phyloP scores from a whole-genome alignment of 2,888 invertebrate species.

The Eristalis arbustorum region DNA sequence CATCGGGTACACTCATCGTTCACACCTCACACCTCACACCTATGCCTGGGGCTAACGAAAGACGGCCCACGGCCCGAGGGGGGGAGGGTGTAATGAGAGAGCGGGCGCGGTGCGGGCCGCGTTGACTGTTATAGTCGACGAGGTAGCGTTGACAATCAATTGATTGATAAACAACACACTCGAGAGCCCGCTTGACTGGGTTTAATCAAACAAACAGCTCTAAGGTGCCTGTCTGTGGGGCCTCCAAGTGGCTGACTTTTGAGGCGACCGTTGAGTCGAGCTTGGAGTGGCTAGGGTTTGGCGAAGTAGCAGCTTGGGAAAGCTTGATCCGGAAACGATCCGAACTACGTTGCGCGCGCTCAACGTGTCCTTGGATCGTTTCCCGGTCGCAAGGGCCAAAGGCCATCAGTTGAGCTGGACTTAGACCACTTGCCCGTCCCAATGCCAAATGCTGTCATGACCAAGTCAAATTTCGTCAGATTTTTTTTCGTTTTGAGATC shows the following conservation, averaged over 20 bases:
- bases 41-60: not conserved
- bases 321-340: no score
- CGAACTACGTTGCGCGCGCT: no score
- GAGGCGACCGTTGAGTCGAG: no score
- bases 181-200: slow-evolving; percentile 33
- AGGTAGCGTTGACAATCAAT: slow-evolving; percentile 67
- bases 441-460: no score
- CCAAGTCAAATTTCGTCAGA: no score
- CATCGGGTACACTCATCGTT: slow-evolving; percentile 51
- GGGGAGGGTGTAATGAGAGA: slow-evolving; percentile 26
- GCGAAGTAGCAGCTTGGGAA: no score
- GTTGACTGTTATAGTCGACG: slow-evolving; percentile 43
- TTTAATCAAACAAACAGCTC: slow-evolving; percentile 34
- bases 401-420: no score
- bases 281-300: no score
- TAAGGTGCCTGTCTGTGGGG: slow-evolving; percentile 24
- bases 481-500: no score
- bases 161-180: slow-evolving; percentile 70
- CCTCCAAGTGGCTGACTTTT: slow-evolving; percentile 15
- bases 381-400: no score
- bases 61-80: not conserved
- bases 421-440: no score
- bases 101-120: slow-evolving; percentile 22
- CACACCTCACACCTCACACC: slow-evolving; percentile 27
- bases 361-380: no score